These are phyloP conservation scores for Hanleya hanleyi DNA, from an alignment of 2,888 invertebrate genomes.

Conservation along the genomic window DNA sequence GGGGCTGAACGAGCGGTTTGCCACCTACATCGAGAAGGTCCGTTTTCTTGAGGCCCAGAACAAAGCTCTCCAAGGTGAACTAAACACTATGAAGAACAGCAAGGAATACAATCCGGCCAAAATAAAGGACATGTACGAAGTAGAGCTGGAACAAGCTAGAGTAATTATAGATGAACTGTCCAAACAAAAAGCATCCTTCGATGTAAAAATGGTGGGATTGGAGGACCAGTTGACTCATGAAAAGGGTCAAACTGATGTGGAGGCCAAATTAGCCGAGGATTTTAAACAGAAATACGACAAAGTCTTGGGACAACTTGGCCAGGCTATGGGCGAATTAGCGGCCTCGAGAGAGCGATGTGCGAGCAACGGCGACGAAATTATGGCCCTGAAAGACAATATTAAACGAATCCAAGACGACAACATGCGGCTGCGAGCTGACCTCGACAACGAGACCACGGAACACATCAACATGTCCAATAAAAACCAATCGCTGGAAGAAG, in stretches of 20 bases:
- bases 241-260: conserved; percentile 4
- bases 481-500: conserved; percentile 74
- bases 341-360: conserved; percentile 44
- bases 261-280: conserved; percentile 23
- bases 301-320: conserved; percentile 46
- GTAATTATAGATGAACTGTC: conserved; percentile 73
- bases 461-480: conserved; percentile 75
- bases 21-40: conserved; percentile 75
- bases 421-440: conserved; percentile 57
- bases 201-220: conserved; percentile 71
- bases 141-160: conserved; percentile 74
- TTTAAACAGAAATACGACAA: conserved; percentile 44
- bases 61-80: conserved; percentile 64
- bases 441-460: conserved; percentile 74
- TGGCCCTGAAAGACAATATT: conserved; percentile 37
- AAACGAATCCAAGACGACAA: conserved; percentile 45
- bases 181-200: conserved; percentile 73
- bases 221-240: conserved; percentile 70
- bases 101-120: conserved; percentile 62
- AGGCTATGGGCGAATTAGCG: conserved; percentile 50
- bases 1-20: conserved; percentile 75
- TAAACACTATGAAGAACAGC: conserved; percentile 56
- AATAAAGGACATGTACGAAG: conserved; percentile 73
- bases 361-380: conserved; percentile 43
- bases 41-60: conserved; percentile 72